A percentile compares a stretch with the other conserved stretches of the same genome.
Evolutionary conservation across 2,888 invertebrate species (phyloP).

Genomic region (Trachelus tabidus): DNA sequence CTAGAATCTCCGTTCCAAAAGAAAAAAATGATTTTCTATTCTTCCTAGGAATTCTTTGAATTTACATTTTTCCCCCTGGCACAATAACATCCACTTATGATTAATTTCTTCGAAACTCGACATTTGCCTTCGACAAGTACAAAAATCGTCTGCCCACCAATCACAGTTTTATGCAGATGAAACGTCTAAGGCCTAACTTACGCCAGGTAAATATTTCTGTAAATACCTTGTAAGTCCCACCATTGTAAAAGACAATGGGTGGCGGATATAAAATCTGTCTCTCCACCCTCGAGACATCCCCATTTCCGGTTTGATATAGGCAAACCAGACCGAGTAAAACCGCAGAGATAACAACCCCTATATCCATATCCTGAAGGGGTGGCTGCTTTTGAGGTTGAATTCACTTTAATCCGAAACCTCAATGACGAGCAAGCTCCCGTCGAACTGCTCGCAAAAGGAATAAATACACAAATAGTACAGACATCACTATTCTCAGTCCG

Average conservation of each 20-base stretch:
- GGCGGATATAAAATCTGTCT: constrained; percentile 54
- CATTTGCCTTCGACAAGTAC: not conserved
- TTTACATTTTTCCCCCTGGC: not conserved
- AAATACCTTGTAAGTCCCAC: constrained; percentile 70
- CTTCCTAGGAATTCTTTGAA: not conserved
- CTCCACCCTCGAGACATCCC: constrained; percentile 14
- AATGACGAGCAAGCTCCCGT: not conserved
- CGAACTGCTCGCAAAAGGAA: not conserved
- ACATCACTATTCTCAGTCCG: not conserved
- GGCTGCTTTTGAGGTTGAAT: not conserved
- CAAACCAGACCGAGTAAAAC: constrained; percentile 28
- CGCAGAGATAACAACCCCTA: constrained; percentile 31
- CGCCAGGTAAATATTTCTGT: too few relatives aligned
- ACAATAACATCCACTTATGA: not conserved
- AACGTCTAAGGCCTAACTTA: too few relatives aligned
- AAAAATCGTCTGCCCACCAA: too few relatives aligned
- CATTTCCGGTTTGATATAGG: constrained; percentile 23
- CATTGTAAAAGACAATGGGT: constrained; percentile 70
- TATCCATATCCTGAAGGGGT: constrained; percentile 21
- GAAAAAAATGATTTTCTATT: not conserved
- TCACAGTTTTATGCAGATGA: too few relatives aligned
- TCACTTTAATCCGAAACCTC: not conserved
- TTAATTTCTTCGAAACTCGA: not conserved
- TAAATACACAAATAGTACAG: not conserved
- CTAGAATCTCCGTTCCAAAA: not conserved